Evolutionary conservation across 2,797 vertebrate genomes (phyloP), one percentile per base, ranked within the genome.

Genomic region (Sitta carolinensis): DNA sequence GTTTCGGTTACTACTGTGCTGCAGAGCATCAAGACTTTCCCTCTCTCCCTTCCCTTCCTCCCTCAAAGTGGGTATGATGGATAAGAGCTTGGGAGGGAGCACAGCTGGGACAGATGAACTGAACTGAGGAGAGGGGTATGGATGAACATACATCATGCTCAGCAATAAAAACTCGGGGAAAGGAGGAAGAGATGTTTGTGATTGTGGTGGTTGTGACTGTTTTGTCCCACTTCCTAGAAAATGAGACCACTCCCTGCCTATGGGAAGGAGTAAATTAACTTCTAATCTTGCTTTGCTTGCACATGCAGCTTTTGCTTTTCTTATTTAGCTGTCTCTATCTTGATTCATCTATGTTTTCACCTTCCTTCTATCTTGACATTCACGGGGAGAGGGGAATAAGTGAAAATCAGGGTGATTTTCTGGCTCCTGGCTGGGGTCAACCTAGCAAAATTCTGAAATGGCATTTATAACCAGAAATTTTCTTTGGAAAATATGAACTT

Each of bases 81-180:
- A 4, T 21, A n/a, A 50, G 38, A 64, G 6, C 2, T 5, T 58
- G 22, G 18, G 26, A 62, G 11, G 29, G 13, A 7, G 52, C 16
- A n/a, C 16, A 47, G 2, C 4, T 38, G 42, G 15, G 9, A 72
- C 27, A 76, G 13, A 13, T 63, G 58, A 51, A 13, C 10, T 20
- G 8, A 61, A 52, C 11, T 42, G 16, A 29, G 30, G 14, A 12
- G 23, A 50, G 13, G 8, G 5, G 8, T 52, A 11, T 2, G 5
- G 2, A 18, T 36, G 36, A 80, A 36, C 16, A 13, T 8, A 6
- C 16, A 30, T 8, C 8, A 2, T 11, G 21, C 5, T 64, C 21
- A 79, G 25, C 5, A 40, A 40, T 19, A 52, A 45, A 74, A 76
- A 3, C 10, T 52, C 0, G 0, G 6, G 16, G 11, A 32, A 77